phyloP scores from a whole-genome alignment of 1,140 invertebrate genomes.

The Neodiprion lecontei region DNA sequence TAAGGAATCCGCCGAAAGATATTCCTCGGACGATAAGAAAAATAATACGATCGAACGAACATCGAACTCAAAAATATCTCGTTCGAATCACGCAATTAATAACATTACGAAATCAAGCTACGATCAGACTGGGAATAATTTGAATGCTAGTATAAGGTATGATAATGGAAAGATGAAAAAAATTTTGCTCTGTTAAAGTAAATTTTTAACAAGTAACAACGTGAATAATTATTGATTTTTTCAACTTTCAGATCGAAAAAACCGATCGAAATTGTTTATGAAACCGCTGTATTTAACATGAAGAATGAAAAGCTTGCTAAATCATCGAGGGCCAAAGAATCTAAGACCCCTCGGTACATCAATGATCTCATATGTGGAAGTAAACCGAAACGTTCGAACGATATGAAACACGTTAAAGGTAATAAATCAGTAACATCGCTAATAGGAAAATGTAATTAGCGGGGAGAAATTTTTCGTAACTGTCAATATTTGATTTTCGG shows the following conservation, averaged over 20 bases:
- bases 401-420: conserved; percentile 40
- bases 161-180: neutral
- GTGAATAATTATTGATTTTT: neutral
- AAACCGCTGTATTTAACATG: conserved; percentile 52
- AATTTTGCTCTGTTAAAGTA: neutral
- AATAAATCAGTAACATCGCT: neutral
- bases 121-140: neutral
- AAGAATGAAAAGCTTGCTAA: conserved; percentile 48
- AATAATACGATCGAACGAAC: neutral
- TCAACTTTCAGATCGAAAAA: conserved; percentile 38
- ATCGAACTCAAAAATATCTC: neutral
- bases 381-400: conserved; percentile 37
- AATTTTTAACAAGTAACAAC: neutral
- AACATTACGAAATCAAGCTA: neutral
- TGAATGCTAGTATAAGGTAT: neutral
- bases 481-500: neutral
- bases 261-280: conserved; percentile 49
- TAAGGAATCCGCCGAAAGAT: neutral
- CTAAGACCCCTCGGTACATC: conserved; percentile 39
- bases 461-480: neutral
- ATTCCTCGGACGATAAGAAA: neutral
- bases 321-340: conserved; percentile 33
- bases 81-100: neutral
- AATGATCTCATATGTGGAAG: conserved; percentile 49
- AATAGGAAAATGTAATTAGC: neutral